These are phyloP conservation scores for Centrocercus urophasianus DNA, from an alignment of 2,113 vertebrate genomes.

Conservation along the genomic window DNA sequence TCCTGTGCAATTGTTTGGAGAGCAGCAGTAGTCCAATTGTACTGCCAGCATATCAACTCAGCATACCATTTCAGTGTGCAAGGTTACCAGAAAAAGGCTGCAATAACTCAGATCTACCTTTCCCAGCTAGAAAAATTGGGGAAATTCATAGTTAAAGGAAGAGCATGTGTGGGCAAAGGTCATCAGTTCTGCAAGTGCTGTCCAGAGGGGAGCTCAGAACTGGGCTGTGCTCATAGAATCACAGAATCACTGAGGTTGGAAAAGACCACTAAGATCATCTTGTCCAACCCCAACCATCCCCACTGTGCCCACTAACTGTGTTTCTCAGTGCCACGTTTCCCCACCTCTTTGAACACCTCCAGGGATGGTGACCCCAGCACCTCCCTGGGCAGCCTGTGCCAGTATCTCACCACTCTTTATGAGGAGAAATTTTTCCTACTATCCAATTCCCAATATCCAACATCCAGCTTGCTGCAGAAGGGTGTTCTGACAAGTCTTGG, in stretches of 20 bases:
- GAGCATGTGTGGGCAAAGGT: neutral
- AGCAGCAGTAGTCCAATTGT: conserved; percentile 41
- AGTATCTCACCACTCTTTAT: no score
- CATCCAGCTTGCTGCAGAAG: neutral
- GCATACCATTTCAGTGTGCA: neutral
- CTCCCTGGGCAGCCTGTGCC: no score
- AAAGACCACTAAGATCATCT: no score
- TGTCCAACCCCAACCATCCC: no score
- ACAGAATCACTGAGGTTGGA: no score
- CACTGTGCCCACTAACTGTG: no score
- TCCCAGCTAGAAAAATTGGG: neutral
- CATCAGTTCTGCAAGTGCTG: neutral
- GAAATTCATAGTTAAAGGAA: neutral
- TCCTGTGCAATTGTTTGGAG: conserved; percentile 62
- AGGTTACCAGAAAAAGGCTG: conserved; percentile 18
- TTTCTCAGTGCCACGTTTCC: no score
- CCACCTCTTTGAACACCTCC: no score
- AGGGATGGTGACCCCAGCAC: no score
- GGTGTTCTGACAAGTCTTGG: neutral
- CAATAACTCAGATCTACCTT: neutral
- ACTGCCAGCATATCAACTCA: conserved; percentile 10
- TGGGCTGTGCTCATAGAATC: neutral
- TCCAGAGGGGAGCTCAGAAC: neutral
- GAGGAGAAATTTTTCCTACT: no score
- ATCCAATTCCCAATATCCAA: no score